phyloP scores from a whole-genome alignment of 2,888 invertebrate genomes.

The Byasa hedistus region DNA sequence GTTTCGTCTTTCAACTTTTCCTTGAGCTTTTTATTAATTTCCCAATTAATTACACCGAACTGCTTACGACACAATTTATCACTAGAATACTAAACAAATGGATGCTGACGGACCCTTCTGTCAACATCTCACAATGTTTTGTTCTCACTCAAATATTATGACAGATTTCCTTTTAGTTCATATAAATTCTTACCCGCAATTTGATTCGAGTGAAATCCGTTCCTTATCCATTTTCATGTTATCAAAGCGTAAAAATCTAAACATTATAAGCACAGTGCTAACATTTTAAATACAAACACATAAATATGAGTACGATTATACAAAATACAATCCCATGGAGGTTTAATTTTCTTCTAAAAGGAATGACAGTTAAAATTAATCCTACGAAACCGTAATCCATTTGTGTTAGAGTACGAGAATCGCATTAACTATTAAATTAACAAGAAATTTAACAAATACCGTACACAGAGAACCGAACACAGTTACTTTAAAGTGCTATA shows the following conservation, averaged over 20 bases:
- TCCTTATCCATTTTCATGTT: too few species aligned
- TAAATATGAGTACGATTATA: too few species aligned
- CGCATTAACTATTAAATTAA: neutral
- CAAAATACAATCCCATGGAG: too few species aligned
- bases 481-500: neutral
- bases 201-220: neutral
- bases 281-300: too few species aligned
- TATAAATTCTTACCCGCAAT: neutral
- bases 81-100: conserved; percentile 20
- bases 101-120: conserved; percentile 20
- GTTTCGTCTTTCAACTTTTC: neutral
- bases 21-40: conserved; percentile 1
- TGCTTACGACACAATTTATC: conserved; percentile 25
- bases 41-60: neutral
- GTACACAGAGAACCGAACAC: neutral
- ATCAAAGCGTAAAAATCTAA: too few species aligned
- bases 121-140: conserved; percentile 5
- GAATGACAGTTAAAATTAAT: too few species aligned
- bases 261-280: too few species aligned
- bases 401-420: neutral
- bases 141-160: neutral
- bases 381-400: too few species aligned
- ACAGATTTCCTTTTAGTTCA: neutral
- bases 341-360: too few species aligned
- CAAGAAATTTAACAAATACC: neutral